Base-by-base conservation (phyloP, 2,797 vertebrate species). In the Xenentodon cancila region DNA sequence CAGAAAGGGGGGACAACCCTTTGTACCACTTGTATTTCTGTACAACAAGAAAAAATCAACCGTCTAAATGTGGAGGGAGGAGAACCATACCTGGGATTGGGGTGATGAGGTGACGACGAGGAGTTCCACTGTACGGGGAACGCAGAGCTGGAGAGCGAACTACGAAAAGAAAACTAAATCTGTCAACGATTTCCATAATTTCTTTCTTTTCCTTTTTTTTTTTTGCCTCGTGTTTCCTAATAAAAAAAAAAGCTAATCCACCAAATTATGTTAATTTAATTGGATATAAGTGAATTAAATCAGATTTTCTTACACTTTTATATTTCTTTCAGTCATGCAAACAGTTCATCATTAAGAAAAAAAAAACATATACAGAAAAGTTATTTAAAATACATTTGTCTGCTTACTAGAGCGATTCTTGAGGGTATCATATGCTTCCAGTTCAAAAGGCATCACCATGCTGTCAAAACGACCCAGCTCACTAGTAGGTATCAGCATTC, bases 61-160 rank as follows among this genome's bases (percentile, higher is more conserved):
- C 6, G n/a, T 68, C 47, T 65, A 60, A 44, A 50, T 16, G 6
- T 37, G 45, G n/a, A 57, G 59, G 40, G 27, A 30, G 52, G 4
- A 42, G 44, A 58, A 16, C 7, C 60, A 59, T 78, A 91, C 97
- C 97, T 92, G 96, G 97, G 87, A 99, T 89, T 19, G 97, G 96
- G 19, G 96, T 97, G 91, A 98, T 94, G 87, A 99, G 95, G 85
- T 98, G 96, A 64, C 96, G 95, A 46, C 92, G 94, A 27, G 97
- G 96, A 4, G 94, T 93, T 8, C 89, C 88, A 1, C 94, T 88
- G 55, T 89, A 91, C 77, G 95, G 89, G 0, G 95, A 95, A 45
- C 95, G 93, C 60, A 97, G 92, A 58, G 93, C 95, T 44, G 96
- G 94, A 9, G 96, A 96, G 25, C 85, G 89, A 17, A 92, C 97